phyloP scores from a whole-genome alignment of 2,797 vertebrate species.

The Leuciscus waleckii region DNA sequence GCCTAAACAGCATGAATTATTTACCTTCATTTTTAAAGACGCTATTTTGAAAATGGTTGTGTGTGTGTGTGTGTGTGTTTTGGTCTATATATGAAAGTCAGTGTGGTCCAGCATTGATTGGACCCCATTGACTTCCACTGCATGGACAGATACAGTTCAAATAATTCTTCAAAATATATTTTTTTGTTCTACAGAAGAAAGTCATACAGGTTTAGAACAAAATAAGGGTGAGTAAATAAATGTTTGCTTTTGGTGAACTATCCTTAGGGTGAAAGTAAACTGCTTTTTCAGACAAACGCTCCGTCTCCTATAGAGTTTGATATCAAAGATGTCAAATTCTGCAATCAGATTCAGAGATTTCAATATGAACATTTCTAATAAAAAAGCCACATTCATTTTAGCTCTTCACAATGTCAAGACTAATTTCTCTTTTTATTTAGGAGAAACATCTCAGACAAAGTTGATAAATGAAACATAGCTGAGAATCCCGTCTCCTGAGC shows the following conservation, averaged over 20 bases:
- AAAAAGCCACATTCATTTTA: background rate
- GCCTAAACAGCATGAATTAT: background rate
- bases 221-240: background rate
- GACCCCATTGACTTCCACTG: background rate
- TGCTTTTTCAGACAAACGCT: background rate
- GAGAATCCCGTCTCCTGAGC: background rate
- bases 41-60: background rate
- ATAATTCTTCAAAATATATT: background rate
- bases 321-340: background rate
- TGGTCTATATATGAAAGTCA: background rate
- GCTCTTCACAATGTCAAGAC: background rate
- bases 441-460: slow-evolving; percentile 14
- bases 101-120: background rate
- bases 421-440: background rate
- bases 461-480: background rate
- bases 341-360: background rate
- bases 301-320: background rate
- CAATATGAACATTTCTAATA: background rate
- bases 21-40: background rate
- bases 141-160: background rate
- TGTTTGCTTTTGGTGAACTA: background rate
- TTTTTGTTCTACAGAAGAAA: slow-evolving; percentile 1
- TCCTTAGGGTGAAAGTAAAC: background rate
- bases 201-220: background rate
- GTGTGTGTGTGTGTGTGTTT: background rate